Evolutionary conservation across 2,888 invertebrate species (phyloP).

Genomic region (Pilophorus perplexus): DNA sequence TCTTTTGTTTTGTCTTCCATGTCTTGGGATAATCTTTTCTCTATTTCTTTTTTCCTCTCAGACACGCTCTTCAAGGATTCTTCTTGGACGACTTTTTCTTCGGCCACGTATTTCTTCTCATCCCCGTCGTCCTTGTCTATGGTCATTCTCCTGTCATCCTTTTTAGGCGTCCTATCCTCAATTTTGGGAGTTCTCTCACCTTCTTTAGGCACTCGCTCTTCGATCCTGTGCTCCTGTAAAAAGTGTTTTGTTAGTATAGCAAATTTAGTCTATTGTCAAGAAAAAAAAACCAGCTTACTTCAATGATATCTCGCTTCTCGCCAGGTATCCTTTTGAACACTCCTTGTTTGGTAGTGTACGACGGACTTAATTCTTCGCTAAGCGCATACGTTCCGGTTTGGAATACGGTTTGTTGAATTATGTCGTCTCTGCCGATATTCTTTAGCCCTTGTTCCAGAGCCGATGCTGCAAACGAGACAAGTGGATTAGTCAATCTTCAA

Average conservation of each 20-base stretch:
- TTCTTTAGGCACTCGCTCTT: conserved; percentile 19
- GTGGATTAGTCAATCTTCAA: background rate
- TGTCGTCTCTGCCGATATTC: conserved; percentile 85
- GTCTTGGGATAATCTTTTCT: conserved; percentile 46
- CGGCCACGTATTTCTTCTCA: conserved; percentile 75
- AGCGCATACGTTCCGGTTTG: conserved; percentile 57
- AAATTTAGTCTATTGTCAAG: background rate
- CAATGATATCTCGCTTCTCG: conserved; percentile 28
- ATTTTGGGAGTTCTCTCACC: conserved; percentile 20
- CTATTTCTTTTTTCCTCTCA: conserved; percentile 59
- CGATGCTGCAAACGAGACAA: conserved; percentile 7
- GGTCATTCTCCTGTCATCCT: conserved; percentile 20
- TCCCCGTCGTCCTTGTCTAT: conserved; percentile 56
- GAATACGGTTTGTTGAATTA: conserved; percentile 78
- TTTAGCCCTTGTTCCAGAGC: conserved; percentile 79
- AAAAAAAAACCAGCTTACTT: conserved; percentile 10
- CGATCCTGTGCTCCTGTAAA: conserved; percentile 15
- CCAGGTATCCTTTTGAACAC: conserved; percentile 39
- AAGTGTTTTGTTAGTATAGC: too few relatives aligned
- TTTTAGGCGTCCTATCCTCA: conserved; percentile 11
- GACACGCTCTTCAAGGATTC: conserved; percentile 67
- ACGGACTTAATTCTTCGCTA: conserved; percentile 63
- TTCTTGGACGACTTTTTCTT: conserved; percentile 69
- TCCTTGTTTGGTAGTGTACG: conserved; percentile 42
- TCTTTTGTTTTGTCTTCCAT: conserved; percentile 38